Conservation (phyloP, 2,888 invertebrate species). For the Drosophila merina region DNA sequence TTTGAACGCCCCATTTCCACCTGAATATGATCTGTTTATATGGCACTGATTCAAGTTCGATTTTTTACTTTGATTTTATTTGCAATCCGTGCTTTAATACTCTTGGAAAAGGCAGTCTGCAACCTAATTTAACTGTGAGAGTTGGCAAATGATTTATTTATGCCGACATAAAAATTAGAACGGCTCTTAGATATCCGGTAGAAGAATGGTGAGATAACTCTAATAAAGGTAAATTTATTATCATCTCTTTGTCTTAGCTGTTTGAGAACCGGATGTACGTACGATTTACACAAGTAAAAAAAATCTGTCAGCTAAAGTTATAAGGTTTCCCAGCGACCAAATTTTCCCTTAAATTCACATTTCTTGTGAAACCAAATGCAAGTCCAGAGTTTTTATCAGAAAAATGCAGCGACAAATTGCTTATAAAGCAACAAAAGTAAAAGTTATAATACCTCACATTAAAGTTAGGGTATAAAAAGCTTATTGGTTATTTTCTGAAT, state of each 20-base stretch:
- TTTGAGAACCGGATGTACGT: slow-evolving; percentile 18
- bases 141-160: slow-evolving; percentile 1
- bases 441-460: not conserved
- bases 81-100: slow-evolving; percentile 1
- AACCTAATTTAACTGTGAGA: not conserved
- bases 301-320: slow-evolving; percentile 26
- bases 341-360: slow-evolving; percentile 8
- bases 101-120: not conserved
- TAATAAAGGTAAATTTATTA: not conserved
- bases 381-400: not conserved
- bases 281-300: not conserved
- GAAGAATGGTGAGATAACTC: not conserved
- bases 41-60: slow-evolving; percentile 17
- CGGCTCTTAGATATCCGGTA: slow-evolving; percentile 3
- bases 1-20: slow-evolving; percentile 25
- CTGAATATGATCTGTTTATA: slow-evolving; percentile 14
- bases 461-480: slow-evolving; percentile 3
- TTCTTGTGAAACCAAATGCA: not conserved
- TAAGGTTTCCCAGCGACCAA: slow-evolving; percentile 21
- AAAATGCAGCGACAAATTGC: not conserved
- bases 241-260: not conserved
- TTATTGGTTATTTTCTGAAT: not conserved
- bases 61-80: not conserved
- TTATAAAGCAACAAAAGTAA: not conserved
- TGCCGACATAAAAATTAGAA: not conserved